Base-by-base conservation (phyloP, 2,888 invertebrate genomes). In the Agrilus biguttatus region DNA sequence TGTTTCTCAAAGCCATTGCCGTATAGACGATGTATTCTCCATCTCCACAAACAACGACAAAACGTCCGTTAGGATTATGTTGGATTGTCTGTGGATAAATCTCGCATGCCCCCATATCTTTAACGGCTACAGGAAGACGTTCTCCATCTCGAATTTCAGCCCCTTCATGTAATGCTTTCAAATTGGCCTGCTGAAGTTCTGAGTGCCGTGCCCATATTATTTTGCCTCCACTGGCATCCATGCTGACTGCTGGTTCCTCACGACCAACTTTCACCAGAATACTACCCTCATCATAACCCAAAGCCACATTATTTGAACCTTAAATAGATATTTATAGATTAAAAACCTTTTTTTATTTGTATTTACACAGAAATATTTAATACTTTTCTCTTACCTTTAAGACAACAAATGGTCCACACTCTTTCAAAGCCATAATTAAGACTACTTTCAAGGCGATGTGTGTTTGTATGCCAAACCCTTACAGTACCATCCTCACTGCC, bases 1-100 rank as follows among this genome's bases (percentile, higher is more conserved):
- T 99, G 67, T 99, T 99, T 41, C 98, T 74, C 49, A 99, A 70
- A 0, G 97, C 97, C 95, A 98, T 96, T 0, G 98, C 93, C 0
- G 98, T 99, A 71, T 99, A 98, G 55, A 99, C 97, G 39, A 99
- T 98, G 66, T 96, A 99, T 65, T 99, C 98, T 12, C 98, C 98
- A 66, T 99, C 98, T 2, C 98, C 98, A 60, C 98, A 98, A 2
- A 97, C 97, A 0, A 96, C 97, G 5, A 89, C 82, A 67, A 83
- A 83, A 53, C 80, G 80, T 13, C 98, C 98, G 65, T 99, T 98
- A 0, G 97, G 95, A 68, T 97, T 98, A 66, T 98, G 98, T 23
- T 89, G 87, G 49, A 98, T 90, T 0, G 91, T 95, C 63, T 99
- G 98, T 0, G 98, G 98, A 65, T 97, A 98, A 49, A 98, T 95